A percentile compares a stretch with the other conserved stretches of the same genome.
Conservation (phyloP, 1,140 invertebrate genomes). For the Phenacoccus solenopsis region DNA sequence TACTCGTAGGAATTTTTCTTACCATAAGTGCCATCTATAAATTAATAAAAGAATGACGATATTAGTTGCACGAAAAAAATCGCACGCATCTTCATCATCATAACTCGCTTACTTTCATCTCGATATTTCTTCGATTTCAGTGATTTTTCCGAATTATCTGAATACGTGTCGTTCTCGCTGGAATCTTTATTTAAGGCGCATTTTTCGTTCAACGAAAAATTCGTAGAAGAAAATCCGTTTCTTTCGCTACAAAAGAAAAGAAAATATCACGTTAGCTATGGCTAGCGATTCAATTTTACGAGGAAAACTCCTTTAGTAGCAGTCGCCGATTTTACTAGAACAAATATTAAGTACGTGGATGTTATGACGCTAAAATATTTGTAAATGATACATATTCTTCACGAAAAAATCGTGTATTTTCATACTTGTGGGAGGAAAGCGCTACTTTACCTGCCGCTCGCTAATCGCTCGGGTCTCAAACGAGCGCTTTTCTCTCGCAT, state of each 20-base stretch:
- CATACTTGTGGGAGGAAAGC: no score
- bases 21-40: neutral
- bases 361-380: no score
- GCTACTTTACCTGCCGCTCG: no score
- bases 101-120: neutral
- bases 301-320: no score
- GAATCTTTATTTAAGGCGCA: neutral
- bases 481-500: no score
- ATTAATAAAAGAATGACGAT: neutral
- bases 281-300: no score
- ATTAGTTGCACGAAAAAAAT: neutral
- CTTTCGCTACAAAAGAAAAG: neutral
- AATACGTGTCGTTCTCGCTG: neutral
- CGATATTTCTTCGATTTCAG: neutral
- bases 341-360: no score
- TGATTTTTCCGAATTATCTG: slow-evolving; percentile 1
- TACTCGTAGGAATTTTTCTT: neutral
- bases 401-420: no score
- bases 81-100: neutral
- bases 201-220: neutral
- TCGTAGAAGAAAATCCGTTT: neutral
- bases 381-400: no score
- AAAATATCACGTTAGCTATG: no score
- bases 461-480: no score
- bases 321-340: no score